Percentiles rank a stretch among this genome's conserved stretches.
Evolutionary conservation across 2,888 invertebrate genomes (phyloP).

Genomic region (Choreutis nemorana): DNA sequence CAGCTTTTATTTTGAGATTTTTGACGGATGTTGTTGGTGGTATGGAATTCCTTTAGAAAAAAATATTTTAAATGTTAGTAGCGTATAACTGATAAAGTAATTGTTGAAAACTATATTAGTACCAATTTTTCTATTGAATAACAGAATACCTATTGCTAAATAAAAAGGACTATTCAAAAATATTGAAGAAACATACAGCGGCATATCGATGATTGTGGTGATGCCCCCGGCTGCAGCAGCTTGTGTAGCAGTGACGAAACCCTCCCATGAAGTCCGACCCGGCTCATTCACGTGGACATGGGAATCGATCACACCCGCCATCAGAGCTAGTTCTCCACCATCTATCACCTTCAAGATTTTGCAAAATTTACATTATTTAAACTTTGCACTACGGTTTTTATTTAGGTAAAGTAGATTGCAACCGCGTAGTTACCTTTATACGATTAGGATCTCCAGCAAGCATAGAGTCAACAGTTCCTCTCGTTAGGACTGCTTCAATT

Average conservation of each 20-base stretch:
- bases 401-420: too few relatives aligned
- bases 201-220: constrained; percentile 77
- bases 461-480: constrained; percentile 48
- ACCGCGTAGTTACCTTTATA: too few relatives aligned
- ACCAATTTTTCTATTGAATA: too few relatives aligned
- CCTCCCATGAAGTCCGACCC: constrained; percentile 76
- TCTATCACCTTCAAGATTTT: constrained; percentile 33
- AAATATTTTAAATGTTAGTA: constrained; percentile 27
- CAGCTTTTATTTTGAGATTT: constrained; percentile 68
- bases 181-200: constrained; percentile 70
- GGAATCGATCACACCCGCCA: constrained; percentile 75
- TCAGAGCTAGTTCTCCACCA: constrained; percentile 38
- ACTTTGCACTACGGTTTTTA: too few relatives aligned
- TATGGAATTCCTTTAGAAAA: constrained; percentile 70
- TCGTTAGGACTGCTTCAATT: constrained; percentile 60
- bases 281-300: constrained; percentile 79
- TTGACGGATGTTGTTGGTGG: constrained; percentile 73
- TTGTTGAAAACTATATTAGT: too few relatives aligned
- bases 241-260: constrained; percentile 72
- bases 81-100: too few relatives aligned
- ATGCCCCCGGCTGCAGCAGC: constrained; percentile 78
- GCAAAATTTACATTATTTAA: too few relatives aligned
- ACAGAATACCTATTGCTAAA: too few relatives aligned
- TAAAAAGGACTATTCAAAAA: too few relatives aligned
- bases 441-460: too few relatives aligned